Percentiles rank a stretch among this genome's conserved stretches.
phyloP scores from a whole-genome alignment of 2,888 invertebrate genomes.

The Sminthurides aquaticus region DNA sequence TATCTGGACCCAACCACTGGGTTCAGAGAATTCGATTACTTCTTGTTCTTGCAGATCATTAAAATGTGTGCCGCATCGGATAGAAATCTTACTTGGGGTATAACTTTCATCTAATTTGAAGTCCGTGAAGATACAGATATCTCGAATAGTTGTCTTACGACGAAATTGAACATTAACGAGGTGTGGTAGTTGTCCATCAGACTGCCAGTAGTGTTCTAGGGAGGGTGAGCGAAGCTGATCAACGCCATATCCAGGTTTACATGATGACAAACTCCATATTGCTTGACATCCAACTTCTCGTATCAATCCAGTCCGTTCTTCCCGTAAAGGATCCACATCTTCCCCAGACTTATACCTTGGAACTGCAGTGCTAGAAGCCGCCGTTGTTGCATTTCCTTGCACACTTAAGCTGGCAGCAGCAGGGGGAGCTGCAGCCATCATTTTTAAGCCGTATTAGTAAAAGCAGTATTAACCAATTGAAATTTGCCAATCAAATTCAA shows the following conservation, averaged over 20 bases:
- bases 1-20: constrained; percentile 85
- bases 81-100: constrained; percentile 89
- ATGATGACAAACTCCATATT: constrained; percentile 96
- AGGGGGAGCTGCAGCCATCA: constrained; percentile 6
- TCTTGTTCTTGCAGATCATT: constrained; percentile 94
- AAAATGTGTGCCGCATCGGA: constrained; percentile 89
- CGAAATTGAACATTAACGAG: constrained; percentile 94
- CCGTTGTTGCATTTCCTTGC: constrained; percentile 10
- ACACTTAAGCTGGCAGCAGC: constrained; percentile 10
- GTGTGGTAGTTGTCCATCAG: constrained; percentile 96
- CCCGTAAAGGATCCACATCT: constrained; percentile 54
- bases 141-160: constrained; percentile 86
- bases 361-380: no score
- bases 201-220: constrained; percentile 98
- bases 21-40: constrained; percentile 86
- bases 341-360: constrained; percentile 44
- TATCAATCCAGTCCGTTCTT: constrained; percentile 57
- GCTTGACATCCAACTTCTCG: constrained; percentile 86
- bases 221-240: constrained; percentile 91
- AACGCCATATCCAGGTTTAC: constrained; percentile 98
- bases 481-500: no score
- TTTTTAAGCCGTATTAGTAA: no score
- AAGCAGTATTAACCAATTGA: no score
- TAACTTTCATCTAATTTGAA: constrained; percentile 98
- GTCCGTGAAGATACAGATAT: constrained; percentile 94